Percentiles rank a stretch among this genome's conserved stretches.
These are phyloP conservation scores for Phocoena sinus DNA, from an alignment of 2,113 vertebrate species.

Conservation along the genomic window DNA sequence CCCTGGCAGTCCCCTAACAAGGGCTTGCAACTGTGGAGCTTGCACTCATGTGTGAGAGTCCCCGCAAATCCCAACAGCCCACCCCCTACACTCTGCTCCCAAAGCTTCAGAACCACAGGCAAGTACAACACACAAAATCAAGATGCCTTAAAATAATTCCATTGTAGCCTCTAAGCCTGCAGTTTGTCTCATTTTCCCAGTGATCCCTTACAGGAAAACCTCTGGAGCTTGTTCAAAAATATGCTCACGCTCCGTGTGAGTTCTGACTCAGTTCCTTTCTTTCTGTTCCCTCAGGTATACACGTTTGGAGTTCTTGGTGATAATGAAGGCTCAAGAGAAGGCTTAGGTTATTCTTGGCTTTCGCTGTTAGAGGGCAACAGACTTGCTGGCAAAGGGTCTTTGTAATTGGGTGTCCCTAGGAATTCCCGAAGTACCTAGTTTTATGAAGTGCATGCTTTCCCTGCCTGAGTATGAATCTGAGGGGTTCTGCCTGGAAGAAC, in stretches of 20 bases:
- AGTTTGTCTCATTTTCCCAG: background rate
- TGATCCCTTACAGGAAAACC: background rate
- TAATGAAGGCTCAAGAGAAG: slow-evolving; percentile 58
- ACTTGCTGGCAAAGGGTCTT: slow-evolving; percentile 1
- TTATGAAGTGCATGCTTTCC: background rate
- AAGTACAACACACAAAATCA: background rate
- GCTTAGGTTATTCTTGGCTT: slow-evolving; percentile 42
- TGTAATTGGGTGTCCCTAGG: background rate
- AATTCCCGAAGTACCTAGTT: background rate
- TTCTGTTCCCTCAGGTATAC: background rate
- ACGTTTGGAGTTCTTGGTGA: slow-evolving; percentile 21
- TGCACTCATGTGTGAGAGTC: no score
- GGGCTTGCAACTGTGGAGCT: no score
- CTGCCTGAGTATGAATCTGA: background rate
- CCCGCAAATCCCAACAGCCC: background rate
- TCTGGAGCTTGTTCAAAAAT: background rate
- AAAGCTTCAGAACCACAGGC: background rate
- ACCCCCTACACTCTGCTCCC: background rate
- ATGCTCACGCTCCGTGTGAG: background rate
- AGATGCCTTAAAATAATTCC: background rate
- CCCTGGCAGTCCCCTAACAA: background rate
- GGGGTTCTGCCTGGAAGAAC: background rate
- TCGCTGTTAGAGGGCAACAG: background rate
- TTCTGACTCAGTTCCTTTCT: background rate
- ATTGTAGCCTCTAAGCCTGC: background rate